A percentile compares a stretch with the other conserved stretches of the same genome.
Evolutionary conservation across 2,888 invertebrate species (phyloP).

Genomic region (Pyrgus malvae): DNA sequence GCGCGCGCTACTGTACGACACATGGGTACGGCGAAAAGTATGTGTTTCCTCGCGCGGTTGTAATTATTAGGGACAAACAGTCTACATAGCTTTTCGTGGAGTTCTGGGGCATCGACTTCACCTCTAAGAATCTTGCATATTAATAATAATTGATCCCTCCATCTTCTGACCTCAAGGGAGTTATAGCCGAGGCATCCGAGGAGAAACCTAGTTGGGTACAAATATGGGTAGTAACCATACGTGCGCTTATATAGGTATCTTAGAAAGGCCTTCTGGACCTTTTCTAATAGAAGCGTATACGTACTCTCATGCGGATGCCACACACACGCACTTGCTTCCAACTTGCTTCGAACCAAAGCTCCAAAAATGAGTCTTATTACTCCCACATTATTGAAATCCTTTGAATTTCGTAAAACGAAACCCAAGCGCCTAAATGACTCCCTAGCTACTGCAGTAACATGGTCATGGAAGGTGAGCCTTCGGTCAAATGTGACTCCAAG

Average conservation of each 20-base stretch:
- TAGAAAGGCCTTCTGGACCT: slow-evolving; percentile 7
- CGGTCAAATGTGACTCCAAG: slow-evolving; percentile 4
- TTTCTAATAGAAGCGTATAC: neutral
- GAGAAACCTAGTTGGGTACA: slow-evolving; percentile 23
- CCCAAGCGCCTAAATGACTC: slow-evolving; percentile 5
- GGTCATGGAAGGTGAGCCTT: no score
- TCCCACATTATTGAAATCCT: neutral
- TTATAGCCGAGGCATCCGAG: slow-evolving; percentile 14
- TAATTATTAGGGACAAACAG: neutral
- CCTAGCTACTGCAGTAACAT: neutral
- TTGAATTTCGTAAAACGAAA: slow-evolving; percentile 1
- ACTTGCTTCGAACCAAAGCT: slow-evolving; percentile 1
- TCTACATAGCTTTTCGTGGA: neutral
- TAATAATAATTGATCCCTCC: neutral
- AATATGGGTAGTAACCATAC: slow-evolving; percentile 8
- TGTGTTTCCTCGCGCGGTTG: neutral
- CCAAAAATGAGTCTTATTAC: neutral
- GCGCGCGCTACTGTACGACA: slow-evolving; percentile 1
- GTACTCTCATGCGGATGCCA: neutral
- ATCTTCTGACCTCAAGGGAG: slow-evolving; percentile 11
- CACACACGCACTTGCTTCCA: slow-evolving; percentile 4
- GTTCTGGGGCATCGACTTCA: neutral
- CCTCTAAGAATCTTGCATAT: slow-evolving; percentile 6
- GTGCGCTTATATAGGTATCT: slow-evolving; percentile 8
- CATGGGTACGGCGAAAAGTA: neutral